phyloP scores from a whole-genome alignment of 2,113 vertebrate species.

The Herpailurus yagouaroundi region DNA sequence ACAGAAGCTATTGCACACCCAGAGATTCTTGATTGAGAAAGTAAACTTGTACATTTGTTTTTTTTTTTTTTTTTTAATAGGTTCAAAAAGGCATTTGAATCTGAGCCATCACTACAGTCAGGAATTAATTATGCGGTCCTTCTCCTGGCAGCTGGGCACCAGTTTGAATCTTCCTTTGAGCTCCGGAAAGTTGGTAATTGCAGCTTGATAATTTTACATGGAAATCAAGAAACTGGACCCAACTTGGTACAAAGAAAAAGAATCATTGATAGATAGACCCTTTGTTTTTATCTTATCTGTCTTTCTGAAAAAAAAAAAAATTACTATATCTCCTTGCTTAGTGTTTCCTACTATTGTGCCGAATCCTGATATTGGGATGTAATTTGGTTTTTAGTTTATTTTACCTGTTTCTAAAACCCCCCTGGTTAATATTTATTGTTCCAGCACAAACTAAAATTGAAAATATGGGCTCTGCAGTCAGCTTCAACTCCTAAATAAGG shows the following conservation, averaged over 20 bases:
- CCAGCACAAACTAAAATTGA: background rate
- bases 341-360: background rate
- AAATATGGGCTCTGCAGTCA: background rate
- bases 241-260: background rate
- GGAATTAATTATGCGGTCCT: slow-evolving; percentile 99
- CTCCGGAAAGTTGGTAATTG: slow-evolving; percentile 99
- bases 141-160: slow-evolving; percentile 95
- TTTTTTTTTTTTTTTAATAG: slow-evolving; percentile 85
- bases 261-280: background rate
- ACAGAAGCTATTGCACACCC: slow-evolving; percentile 79
- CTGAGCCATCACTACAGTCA: slow-evolving; percentile 98
- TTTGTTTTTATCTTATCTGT: slow-evolving; percentile 9
- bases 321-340: background rate
- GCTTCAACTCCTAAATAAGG: background rate
- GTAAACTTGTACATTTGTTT: slow-evolving; percentile 75
- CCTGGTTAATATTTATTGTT: slow-evolving; percentile 27
- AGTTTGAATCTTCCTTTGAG: slow-evolving; percentile 98
- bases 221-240: slow-evolving; percentile 56
- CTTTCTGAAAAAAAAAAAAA: background rate
- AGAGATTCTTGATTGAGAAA: slow-evolving; percentile 78
- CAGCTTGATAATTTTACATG: slow-evolving; percentile 71
- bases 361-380: background rate
- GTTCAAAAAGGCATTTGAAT: slow-evolving; percentile 98
- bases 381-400: background rate
- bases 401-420: background rate